A percentile compares a stretch with the other conserved stretches of the same genome.
Evolutionary conservation across 2,888 invertebrate species (phyloP).

Genomic region (Dorcus hopei): DNA sequence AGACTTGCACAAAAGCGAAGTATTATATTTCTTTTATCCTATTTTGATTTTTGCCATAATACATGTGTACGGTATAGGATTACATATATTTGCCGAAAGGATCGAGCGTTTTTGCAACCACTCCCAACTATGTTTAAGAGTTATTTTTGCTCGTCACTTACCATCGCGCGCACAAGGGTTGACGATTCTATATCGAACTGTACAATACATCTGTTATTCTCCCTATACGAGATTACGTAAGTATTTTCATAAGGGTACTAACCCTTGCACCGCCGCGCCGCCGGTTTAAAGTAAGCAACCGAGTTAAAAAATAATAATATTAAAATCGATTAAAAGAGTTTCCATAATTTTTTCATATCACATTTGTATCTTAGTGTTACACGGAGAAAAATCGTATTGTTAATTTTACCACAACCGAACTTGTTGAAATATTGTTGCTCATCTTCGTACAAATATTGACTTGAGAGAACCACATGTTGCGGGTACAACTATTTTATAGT

Average conservation of each 20-base stretch:
- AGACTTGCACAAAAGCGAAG: conserved; percentile 23
- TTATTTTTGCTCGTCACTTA: conserved; percentile 17
- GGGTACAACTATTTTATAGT: too few relatives aligned
- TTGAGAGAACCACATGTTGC: too few relatives aligned
- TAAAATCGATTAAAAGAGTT: too few relatives aligned
- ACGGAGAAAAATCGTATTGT: too few relatives aligned
- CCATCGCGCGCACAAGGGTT: conserved; percentile 23
- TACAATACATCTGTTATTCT: conserved; percentile 44
- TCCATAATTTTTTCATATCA: too few relatives aligned
- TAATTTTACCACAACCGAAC: too few relatives aligned
- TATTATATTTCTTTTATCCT: conserved; percentile 37
- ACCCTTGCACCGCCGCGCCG: conserved; percentile 23
- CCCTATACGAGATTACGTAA: conserved; percentile 39
- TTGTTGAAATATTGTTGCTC: too few relatives aligned
- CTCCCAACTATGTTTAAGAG: conserved; percentile 8
- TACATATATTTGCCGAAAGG: conserved; percentile 22
- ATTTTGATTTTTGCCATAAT: conserved; percentile 38
- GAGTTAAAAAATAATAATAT: too few relatives aligned
- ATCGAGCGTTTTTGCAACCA: conserved; percentile 14
- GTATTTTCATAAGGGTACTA: conserved; percentile 38
- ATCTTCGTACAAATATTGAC: too few relatives aligned
- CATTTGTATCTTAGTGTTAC: too few relatives aligned
- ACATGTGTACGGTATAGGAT: conserved; percentile 35
- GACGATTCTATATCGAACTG: conserved; percentile 19
- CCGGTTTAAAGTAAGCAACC: background rate